Percentiles rank a stretch among this genome's conserved stretches.
Conservation (phyloP, 2,797 vertebrate species). For the Distichodus sexfasciatus region DNA sequence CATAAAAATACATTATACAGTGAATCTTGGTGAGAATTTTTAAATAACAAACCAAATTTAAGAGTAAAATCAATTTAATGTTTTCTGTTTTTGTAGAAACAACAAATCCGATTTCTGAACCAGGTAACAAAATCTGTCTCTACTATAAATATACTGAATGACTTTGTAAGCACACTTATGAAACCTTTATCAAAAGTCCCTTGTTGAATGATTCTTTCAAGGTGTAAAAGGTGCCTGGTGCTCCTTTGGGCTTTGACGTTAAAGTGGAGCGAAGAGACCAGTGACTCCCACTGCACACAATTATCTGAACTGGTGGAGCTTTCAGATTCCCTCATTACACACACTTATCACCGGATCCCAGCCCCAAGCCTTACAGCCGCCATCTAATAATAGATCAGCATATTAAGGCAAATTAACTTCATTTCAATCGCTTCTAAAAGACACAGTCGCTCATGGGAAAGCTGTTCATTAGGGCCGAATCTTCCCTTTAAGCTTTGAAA, state of each 20-base stretch:
- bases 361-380: conserved; percentile 46
- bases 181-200: too few relatives aligned
- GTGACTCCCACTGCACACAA: conserved; percentile 38
- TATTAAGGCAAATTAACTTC: conserved; percentile 63
- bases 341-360: conserved; percentile 44
- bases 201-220: too few relatives aligned
- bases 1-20: too few relatives aligned
- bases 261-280: conserved; percentile 15
- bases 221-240: background rate
- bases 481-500: conserved; percentile 58
- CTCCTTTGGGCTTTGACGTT: conserved; percentile 18
- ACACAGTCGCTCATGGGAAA: conserved; percentile 56
- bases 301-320: conserved; percentile 39
- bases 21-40: too few relatives aligned
- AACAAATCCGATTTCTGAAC: too few relatives aligned
- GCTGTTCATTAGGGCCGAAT: conserved; percentile 56
- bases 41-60: too few relatives aligned
- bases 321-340: conserved; percentile 40
- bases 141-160: too few relatives aligned
- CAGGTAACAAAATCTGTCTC: too few relatives aligned
- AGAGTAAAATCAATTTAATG: too few relatives aligned
- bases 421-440: conserved; percentile 53
- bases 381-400: conserved; percentile 60
- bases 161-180: too few relatives aligned
- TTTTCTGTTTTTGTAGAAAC: too few relatives aligned